Evolutionary conservation across 2,113 vertebrate species (phyloP).

Genomic region (Atlantisia rogersi): DNA sequence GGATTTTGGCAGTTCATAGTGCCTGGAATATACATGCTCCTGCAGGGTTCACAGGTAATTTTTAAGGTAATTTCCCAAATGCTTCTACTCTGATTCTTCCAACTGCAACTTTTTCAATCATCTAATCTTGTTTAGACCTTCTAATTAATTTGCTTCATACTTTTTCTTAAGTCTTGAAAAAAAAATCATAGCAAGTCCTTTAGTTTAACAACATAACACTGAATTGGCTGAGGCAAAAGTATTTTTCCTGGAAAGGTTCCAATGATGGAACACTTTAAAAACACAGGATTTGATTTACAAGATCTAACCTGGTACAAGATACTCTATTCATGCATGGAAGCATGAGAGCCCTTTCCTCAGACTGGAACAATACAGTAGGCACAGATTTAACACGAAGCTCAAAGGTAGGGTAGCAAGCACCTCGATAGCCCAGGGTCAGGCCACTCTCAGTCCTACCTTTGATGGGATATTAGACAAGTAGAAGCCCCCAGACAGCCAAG

Average conservation of each 20-base stretch:
- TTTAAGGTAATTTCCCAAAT: not conserved
- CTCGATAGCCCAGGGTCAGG: too few species aligned
- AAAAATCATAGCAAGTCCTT: not conserved
- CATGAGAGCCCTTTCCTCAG: not conserved
- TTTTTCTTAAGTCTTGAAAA: not conserved
- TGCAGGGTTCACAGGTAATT: not conserved
- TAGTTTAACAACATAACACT: not conserved
- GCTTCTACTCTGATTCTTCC: not conserved
- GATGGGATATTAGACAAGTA: not conserved
- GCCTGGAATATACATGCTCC: not conserved
- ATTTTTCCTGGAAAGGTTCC: not conserved
- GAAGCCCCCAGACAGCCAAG: not conserved
- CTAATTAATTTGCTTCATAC: not conserved
- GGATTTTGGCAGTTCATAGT: not conserved
- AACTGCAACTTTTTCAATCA: not conserved
- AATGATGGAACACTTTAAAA: not conserved
- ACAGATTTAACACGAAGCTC: not conserved
- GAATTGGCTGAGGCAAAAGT: not conserved
- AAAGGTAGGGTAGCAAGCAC: not conserved
- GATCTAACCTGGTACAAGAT: not conserved
- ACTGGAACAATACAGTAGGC: not conserved
- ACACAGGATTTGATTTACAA: not conserved
- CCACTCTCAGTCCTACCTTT: not conserved
- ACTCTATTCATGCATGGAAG: not conserved
- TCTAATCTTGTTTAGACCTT: not conserved